Evolutionary conservation across 1,140 invertebrate genomes (phyloP), one percentile per base, ranked within the genome.

Genomic region (Euura lappo): DNA sequence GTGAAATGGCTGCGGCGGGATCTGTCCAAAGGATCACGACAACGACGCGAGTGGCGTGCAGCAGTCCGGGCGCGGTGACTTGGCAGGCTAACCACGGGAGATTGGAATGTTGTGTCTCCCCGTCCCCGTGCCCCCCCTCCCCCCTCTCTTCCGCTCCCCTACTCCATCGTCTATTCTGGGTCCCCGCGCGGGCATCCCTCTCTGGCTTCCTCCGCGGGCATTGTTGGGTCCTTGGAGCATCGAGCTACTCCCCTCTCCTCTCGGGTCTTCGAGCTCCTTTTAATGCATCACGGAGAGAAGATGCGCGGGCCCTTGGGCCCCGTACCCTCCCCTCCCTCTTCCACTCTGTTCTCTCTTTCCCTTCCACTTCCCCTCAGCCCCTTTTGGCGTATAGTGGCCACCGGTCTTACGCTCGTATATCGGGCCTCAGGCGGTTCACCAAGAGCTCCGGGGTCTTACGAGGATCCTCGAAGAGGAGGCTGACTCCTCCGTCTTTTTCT

Each of bases 371-470:
- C 65, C 72, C 42, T 44, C 73, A 75, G 73, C 79, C 79, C 79
- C 81, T 79, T 81, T 83, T 80, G 79, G 76, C 81, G 81, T 85
- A 60, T 60, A 85, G 85, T 85, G 83, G 84, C 86, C 87, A 85
- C 86, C 81, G 83, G 86, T 85, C 81, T 87, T 87, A 87, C 85
- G 84, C 85, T 87, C 85, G 85, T 87, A 87, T 60, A 60, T 60
- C 51, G 79, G 78, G 79, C 79, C 77, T 79, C 79, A 74, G 78
- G 82, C 82, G 77, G 74, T 78, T 73, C 74, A 73, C 72, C 5
- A 69, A 83, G 77, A 72, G 79, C 72, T n/a, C 47, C 51, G 51
- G 51, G 51, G 51, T n/a, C 51, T 60, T 60, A 28, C 28, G 28
- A 28, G 78, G 72, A 69, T 45, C 8, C 69, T 68, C 71, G 76